These are phyloP conservation scores for Capromys pilorides DNA, from an alignment of 2,797 vertebrate species.

Conservation along the genomic window DNA sequence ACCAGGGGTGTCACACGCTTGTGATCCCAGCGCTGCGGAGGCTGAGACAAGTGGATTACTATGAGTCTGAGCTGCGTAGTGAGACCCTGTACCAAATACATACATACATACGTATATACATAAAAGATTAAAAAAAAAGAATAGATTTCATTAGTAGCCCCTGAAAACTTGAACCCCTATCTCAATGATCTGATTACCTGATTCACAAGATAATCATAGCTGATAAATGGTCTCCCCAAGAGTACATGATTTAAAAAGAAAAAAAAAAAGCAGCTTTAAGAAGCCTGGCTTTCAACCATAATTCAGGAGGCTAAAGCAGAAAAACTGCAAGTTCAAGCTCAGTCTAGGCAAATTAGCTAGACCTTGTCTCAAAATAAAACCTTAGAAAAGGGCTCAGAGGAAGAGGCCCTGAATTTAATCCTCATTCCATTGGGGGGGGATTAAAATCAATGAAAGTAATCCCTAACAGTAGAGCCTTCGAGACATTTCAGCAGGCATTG, in stretches of 20 bases:
- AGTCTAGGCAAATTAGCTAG: not conserved
- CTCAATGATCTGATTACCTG: not conserved
- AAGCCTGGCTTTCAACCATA: not conserved
- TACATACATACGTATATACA: too few relatives aligned
- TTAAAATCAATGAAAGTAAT: conserved; percentile 15
- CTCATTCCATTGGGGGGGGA: not conserved
- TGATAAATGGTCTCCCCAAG: not conserved
- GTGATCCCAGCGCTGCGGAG: too few relatives aligned
- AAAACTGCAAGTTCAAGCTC: not conserved
- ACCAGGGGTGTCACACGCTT: too few relatives aligned
- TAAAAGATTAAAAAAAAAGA: not conserved
- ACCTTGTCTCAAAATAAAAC: not conserved
- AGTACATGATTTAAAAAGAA: not conserved
- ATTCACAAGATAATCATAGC: not conserved
- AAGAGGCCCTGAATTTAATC: not conserved
- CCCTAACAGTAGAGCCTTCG: not conserved
- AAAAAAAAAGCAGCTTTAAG: not conserved
- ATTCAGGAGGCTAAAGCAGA: not conserved
- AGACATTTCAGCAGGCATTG: not conserved
- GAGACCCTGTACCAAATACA: too few relatives aligned
- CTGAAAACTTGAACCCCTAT: not conserved
- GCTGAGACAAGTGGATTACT: too few relatives aligned
- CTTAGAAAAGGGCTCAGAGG: not conserved
- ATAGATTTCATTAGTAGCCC: not conserved
- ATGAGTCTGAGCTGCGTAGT: too few relatives aligned